phyloP scores from a whole-genome alignment of 1,140 invertebrate genomes.

The Sminthurinus signatus region DNA sequence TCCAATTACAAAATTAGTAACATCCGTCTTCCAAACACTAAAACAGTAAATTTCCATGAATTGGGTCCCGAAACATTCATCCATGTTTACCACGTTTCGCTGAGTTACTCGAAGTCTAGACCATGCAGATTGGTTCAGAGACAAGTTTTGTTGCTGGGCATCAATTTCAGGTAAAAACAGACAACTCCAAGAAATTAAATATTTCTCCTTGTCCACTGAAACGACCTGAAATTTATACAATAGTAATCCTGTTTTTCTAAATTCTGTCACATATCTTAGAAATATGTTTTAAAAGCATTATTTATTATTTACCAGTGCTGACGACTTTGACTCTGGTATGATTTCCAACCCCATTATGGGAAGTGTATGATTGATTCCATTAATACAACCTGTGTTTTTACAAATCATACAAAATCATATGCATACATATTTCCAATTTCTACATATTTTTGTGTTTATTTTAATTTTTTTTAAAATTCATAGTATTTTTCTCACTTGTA shows the following conservation, averaged over 20 bases:
- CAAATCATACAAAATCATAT: too few relatives aligned
- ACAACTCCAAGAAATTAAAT: slow-evolving; percentile 19
- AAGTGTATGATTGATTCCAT: slow-evolving; percentile 3
- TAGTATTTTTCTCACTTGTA: slow-evolving; percentile 33
- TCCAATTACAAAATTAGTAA: slow-evolving; percentile 17
- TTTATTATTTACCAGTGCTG: slow-evolving; percentile 11
- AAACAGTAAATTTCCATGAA: slow-evolving; percentile 8
- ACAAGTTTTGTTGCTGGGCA: not conserved
- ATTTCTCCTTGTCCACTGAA: slow-evolving; percentile 7
- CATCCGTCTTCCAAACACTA: slow-evolving; percentile 9
- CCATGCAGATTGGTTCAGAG: slow-evolving; percentile 17
- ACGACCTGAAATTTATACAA: not conserved
- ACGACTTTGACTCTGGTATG: slow-evolving; percentile 21
- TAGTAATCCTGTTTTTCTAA: not conserved
- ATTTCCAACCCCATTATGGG: slow-evolving; percentile 18
- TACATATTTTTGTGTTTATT: too few relatives aligned
- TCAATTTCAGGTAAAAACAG: not conserved
- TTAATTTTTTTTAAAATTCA: too few relatives aligned
- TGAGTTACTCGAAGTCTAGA: slow-evolving; percentile 18
- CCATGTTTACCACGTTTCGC: slow-evolving; percentile 16
- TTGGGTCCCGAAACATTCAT: not conserved
- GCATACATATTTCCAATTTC: too few relatives aligned
- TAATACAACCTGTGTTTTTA: slow-evolving; percentile 13
- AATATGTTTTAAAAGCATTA: too few relatives aligned
- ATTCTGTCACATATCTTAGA: too few relatives aligned